These are phyloP conservation scores for Zaprionus taronus DNA, from an alignment of 1,140 invertebrate species.

Conservation along the genomic window DNA sequence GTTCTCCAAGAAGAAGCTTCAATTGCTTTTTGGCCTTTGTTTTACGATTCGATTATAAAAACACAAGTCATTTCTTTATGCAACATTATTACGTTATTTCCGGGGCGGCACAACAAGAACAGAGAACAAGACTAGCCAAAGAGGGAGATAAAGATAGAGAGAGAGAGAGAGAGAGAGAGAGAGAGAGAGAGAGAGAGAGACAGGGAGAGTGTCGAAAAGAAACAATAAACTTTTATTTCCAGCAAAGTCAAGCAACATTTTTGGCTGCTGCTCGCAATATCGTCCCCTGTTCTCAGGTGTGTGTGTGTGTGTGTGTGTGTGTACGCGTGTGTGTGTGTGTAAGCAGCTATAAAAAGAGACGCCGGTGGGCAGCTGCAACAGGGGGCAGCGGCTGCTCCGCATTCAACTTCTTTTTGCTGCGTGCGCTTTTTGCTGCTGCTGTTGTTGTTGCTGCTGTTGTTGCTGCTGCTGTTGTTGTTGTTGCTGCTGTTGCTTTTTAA, in stretches of 20 bases:
- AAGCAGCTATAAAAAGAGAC: conserved; percentile 66
- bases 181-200: neutral
- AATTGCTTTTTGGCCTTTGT: conserved; percentile 40
- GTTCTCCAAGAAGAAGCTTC: conserved; percentile 38
- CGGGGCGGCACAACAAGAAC: conserved; percentile 46
- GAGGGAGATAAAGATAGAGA: neutral
- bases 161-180: neutral
- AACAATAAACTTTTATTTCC: conserved; percentile 71
- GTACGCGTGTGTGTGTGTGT: conserved; percentile 36
- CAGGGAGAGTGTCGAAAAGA: conserved; percentile 22
- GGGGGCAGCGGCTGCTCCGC: conserved; percentile 26
- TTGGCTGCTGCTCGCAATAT: conserved; percentile 37
- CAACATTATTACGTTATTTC: conserved; percentile 81
- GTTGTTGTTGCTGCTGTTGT: neutral
- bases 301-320: conserved; percentile 19
- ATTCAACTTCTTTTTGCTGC: conserved; percentile 39
- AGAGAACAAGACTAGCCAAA: neutral
- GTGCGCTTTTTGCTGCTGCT: conserved; percentile 49
- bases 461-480: conserved; percentile 31
- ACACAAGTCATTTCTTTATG: conserved; percentile 71
- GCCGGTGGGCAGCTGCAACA: conserved; percentile 41
- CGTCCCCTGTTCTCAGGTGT: neutral
- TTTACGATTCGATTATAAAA: conserved; percentile 79
- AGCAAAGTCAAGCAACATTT: conserved; percentile 50
- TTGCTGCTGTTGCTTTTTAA: conserved; percentile 50